Evolutionary conservation across 1,140 invertebrate species (phyloP), one percentile per base, ranked within the genome.

Genomic region (Drosophila subpulchrella): DNA sequence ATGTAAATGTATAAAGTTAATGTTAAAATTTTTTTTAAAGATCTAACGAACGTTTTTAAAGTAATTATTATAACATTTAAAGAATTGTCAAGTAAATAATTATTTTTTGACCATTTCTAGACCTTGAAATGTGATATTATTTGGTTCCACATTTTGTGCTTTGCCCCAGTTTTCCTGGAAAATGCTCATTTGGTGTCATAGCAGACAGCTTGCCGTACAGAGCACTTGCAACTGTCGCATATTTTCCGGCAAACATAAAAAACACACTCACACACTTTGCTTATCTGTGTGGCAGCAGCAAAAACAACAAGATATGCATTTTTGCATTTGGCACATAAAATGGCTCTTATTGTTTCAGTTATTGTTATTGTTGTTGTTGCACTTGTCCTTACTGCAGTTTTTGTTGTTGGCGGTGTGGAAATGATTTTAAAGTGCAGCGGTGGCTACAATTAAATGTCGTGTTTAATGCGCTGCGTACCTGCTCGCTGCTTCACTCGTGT

Each of bases 381-480:
- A 32, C 6, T 50, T 32, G 27, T 13, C 51, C 56, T 39, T 63
- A 46, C 34, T 59, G 63, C 10, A 63, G 51, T 5, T 57, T 47
- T 73, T 55, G 74, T n/a, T 48, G 60, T 42, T 60, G 72, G 73
- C 48, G 39, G 73, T 67, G 73, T 66, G 54, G 74, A 88, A 86
- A 86, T 86, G 71, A 86, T 82, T 86, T 86, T 86, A 83, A 79
- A 84, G 67, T 85, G 73, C 77, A 71, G 62, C 61, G 78, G 59
- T 82, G 75, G 78, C 83, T 53, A 86, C 83, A 86, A 86, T 86
- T 86, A 86, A 86, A 86, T 86, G 83, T 67, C 75, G 48, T 72
- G 60, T 83, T 74, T 86, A 86, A 86, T 83, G 75, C 54, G 75
- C 79, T 71, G 78, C 78, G 68, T 86, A 86, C 82, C 82, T 86